Evolutionary conservation across 2,113 vertebrate species (phyloP).

Genomic region (Elephas maximus): DNA sequence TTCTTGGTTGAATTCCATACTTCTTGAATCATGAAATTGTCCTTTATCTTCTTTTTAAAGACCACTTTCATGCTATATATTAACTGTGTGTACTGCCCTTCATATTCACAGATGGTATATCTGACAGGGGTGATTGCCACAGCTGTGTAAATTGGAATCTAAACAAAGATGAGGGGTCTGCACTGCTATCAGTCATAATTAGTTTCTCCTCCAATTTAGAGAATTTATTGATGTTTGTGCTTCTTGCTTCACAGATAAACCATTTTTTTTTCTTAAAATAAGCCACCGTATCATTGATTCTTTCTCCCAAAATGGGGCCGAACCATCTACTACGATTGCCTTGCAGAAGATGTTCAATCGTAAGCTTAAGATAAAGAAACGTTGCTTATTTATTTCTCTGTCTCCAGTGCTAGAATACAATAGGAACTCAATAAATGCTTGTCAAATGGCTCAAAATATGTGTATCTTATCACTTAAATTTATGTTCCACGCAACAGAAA

Average conservation of each 20-base stretch:
- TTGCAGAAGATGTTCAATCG: not conserved
- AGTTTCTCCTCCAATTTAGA: not conserved
- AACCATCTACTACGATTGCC: not conserved
- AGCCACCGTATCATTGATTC: not conserved
- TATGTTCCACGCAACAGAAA: slow-evolving; percentile 7
- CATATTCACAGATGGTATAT: not conserved
- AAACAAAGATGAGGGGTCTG: not conserved
- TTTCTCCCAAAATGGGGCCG: not conserved
- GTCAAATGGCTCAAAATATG: not conserved
- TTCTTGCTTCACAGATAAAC: not conserved
- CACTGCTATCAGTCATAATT: not conserved
- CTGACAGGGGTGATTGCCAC: not conserved
- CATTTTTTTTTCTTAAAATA: not conserved
- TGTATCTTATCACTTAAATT: not conserved
- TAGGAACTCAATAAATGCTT: not conserved
- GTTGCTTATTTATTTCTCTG: not conserved
- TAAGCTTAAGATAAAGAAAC: not conserved
- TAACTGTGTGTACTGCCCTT: not conserved
- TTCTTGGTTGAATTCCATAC: not conserved
- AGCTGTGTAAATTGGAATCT: not conserved
- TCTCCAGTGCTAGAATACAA: not conserved
- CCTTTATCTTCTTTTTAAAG: not conserved
- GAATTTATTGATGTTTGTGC: not conserved
- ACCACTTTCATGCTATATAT: not conserved
- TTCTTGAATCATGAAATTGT: slow-evolving; percentile 14